Conservation (phyloP, 1,140 invertebrate species). For the Wasmannia auropunctata region DNA sequence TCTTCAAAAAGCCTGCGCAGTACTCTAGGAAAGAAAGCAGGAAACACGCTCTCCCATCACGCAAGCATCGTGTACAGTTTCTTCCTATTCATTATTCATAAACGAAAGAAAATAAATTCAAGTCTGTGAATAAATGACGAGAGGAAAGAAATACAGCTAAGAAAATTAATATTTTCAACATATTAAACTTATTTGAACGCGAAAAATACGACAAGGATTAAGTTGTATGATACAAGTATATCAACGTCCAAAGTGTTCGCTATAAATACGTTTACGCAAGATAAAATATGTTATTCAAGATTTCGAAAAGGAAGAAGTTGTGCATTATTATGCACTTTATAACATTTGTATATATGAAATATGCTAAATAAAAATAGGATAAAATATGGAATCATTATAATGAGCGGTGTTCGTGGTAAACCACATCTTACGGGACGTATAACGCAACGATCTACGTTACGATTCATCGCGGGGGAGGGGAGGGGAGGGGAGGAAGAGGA, state of each 20-base stretch:
- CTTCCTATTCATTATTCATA: background rate
- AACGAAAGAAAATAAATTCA: background rate
- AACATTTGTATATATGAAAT: background rate
- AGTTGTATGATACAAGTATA: too few species aligned
- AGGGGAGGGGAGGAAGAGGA: too few species aligned
- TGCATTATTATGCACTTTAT: background rate
- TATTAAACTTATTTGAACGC: background rate
- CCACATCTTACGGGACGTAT: background rate
- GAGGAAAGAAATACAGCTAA: background rate
- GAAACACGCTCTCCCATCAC: background rate
- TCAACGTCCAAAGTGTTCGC: background rate
- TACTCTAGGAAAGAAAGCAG: background rate
- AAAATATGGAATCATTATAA: background rate
- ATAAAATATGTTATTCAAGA: background rate
- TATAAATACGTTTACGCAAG: background rate
- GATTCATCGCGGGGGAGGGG: background rate
- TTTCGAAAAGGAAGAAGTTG: background rate
- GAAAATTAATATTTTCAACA: background rate
- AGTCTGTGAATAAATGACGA: background rate
- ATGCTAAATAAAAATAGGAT: background rate
- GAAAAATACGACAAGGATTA: background rate
- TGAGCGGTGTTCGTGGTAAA: background rate
- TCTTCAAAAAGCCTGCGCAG: constrained; percentile 13
- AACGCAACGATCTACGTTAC: constrained; percentile 2
- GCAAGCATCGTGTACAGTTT: background rate